phyloP scores from a whole-genome alignment of 2,888 invertebrate species.

The Mamestra brassicae region DNA sequence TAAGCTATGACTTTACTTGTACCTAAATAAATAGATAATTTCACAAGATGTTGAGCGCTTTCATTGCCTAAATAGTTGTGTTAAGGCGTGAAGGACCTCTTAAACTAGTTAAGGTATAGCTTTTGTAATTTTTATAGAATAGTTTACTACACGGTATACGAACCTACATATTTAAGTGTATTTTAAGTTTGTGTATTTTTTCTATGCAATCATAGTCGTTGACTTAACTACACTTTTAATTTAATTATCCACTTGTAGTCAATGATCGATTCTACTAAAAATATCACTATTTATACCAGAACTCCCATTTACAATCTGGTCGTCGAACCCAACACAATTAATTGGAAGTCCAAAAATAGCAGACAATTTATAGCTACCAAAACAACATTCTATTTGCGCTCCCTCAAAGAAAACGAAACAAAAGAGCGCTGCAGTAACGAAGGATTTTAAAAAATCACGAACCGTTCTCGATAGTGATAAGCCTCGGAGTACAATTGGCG shows the following conservation, averaged over 20 bases:
- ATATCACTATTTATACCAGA: too few species aligned
- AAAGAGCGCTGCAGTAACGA: constrained; percentile 27
- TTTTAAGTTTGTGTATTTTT: too few species aligned
- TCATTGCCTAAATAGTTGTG: not conserved
- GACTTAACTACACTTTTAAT: too few species aligned
- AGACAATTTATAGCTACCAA: constrained; percentile 12
- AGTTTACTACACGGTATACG: too few species aligned
- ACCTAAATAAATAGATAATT: constrained; percentile 15
- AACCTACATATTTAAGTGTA: too few species aligned
- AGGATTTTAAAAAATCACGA: constrained; percentile 44
- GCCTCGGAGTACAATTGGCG: constrained; percentile 47
- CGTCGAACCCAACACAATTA: constrained; percentile 4
- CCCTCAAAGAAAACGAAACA: constrained; percentile 12
- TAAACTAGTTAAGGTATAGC: not conserved
- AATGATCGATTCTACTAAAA: too few species aligned
- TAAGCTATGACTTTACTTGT: not conserved
- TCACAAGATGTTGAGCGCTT: not conserved
- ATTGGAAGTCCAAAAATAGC: constrained; percentile 23
- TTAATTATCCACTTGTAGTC: too few species aligned
- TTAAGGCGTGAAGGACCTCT: not conserved
- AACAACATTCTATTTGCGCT: constrained; percentile 12
- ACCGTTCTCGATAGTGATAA: constrained; percentile 46
- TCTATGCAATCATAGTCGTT: too few species aligned
- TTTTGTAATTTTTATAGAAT: not conserved
- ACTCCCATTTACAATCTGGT: not conserved